Percentiles rank a stretch among this genome's conserved stretches.
Evolutionary conservation across 2,113 vertebrate species (phyloP).

Genomic region (Epinephelus fuscoguttatus): DNA sequence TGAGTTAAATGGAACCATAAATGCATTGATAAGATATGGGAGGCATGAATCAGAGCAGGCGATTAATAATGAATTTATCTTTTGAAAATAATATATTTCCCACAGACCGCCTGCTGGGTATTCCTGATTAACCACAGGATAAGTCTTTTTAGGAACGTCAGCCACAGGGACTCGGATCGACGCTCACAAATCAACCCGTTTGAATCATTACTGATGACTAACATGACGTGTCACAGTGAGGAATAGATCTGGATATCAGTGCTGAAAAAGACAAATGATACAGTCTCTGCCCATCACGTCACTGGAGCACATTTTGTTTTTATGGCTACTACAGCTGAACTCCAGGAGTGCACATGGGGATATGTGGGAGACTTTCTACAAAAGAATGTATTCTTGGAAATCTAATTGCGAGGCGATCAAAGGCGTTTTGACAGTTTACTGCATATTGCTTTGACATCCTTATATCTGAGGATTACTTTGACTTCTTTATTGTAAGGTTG

Average conservation of each 20-base stretch:
- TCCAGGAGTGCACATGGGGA: neutral
- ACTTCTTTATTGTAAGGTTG: slow-evolving; percentile 20
- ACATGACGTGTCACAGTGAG: neutral
- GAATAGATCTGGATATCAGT: neutral
- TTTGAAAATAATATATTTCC: neutral
- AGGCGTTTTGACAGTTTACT: neutral
- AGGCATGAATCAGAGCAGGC: neutral
- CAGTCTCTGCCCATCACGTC: neutral
- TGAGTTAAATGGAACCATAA: neutral
- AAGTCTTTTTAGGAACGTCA: neutral
- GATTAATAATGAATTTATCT: neutral
- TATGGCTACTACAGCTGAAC: neutral
- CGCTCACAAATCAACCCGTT: neutral
- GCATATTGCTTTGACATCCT: slow-evolving; percentile 22
- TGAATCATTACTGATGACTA: neutral
- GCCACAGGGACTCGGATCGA: neutral
- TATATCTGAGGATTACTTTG: slow-evolving; percentile 19
- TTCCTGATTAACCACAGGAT: neutral
- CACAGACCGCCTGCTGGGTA: neutral
- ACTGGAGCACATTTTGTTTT: neutral
- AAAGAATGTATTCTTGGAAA: slow-evolving; percentile 21
- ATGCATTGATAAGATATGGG: neutral
- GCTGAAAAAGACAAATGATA: neutral
- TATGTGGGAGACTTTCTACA: slow-evolving; percentile 4
- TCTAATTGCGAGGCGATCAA: slow-evolving; percentile 7